Conservation (phyloP, 2,113 vertebrate genomes). For the Hemichromis elongatus region DNA sequence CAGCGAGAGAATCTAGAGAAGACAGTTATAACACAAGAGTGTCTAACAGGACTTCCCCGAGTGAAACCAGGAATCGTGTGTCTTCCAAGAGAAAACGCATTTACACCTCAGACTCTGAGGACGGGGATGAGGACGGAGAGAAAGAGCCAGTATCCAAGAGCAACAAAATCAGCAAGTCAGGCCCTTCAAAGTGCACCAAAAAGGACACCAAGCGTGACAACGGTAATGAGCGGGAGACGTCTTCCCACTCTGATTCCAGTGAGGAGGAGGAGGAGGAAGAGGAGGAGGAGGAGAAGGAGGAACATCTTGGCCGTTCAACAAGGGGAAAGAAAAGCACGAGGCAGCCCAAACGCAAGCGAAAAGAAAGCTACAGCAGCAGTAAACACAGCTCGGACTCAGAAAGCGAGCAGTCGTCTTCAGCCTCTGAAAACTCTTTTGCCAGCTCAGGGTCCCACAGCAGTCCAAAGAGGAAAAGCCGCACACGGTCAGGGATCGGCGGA, state of each 20-base stretch:
- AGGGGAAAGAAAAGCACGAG: background rate
- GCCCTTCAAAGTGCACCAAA: constrained; percentile 27
- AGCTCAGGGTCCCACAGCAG: constrained; percentile 69
- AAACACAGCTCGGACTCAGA: constrained; percentile 50
- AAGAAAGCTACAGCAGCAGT: constrained; percentile 60
- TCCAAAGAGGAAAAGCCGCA: constrained; percentile 58
- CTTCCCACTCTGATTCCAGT: constrained; percentile 32
- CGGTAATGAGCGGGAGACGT: background rate
- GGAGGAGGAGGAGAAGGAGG: constrained; percentile 1
- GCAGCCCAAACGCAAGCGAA: constrained; percentile 39
- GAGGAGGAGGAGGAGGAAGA: constrained; percentile 24
- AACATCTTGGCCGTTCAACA: background rate
- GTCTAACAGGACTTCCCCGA: constrained; percentile 1
- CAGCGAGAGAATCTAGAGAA: background rate
- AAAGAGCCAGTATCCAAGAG: constrained; percentile 8
- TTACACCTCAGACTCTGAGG: constrained; percentile 71
- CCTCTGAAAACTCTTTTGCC: constrained; percentile 51
- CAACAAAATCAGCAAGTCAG: constrained; percentile 24
- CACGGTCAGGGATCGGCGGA: constrained; percentile 1
- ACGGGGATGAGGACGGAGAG: constrained; percentile 1
- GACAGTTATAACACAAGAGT: background rate
- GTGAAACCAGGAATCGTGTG: constrained; percentile 7
- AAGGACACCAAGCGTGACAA: constrained; percentile 17
- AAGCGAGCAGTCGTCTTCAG: constrained; percentile 49
- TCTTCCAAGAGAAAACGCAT: constrained; percentile 66